Evolutionary conservation across 2,888 invertebrate species (phyloP).

Genomic region (Spialia ferax): DNA sequence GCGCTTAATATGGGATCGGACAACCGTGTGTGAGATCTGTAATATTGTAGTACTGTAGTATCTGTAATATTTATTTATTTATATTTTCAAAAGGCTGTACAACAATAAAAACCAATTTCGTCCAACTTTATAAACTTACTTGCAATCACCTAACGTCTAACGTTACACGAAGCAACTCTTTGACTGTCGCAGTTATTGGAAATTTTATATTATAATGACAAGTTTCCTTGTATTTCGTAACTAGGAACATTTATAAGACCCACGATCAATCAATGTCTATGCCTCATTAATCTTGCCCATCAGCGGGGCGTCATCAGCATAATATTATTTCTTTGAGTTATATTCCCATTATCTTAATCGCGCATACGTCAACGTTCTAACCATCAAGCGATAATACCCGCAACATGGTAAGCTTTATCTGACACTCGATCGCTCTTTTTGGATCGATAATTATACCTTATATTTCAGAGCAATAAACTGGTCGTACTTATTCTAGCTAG

Average conservation of each 20-base stretch:
- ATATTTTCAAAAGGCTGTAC: not conserved
- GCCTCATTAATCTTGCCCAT: constrained; percentile 84
- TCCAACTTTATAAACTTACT: not conserved
- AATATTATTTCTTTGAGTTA: constrained; percentile 70
- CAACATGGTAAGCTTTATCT: constrained; percentile 30
- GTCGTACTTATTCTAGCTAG: not conserved
- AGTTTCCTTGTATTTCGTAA: constrained; percentile 60
- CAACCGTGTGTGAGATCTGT: too few relatives aligned
- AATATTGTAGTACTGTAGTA: too few relatives aligned
- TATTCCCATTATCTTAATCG: constrained; percentile 67
- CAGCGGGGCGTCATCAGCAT: constrained; percentile 56
- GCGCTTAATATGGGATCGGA: too few relatives aligned
- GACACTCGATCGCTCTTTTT: not conserved
- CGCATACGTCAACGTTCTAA: constrained; percentile 31
- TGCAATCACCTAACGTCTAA: not conserved
- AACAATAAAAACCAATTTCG: not conserved
- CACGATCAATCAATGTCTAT: constrained; percentile 83
- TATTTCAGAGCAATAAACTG: not conserved
- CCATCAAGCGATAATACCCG: constrained; percentile 19
- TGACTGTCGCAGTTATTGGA: constrained; percentile 57
- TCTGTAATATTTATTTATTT: too few relatives aligned
- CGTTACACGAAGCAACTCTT: not conserved
- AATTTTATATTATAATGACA: constrained; percentile 61
- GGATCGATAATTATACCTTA: not conserved
- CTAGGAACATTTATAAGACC: constrained; percentile 76